phyloP scores from a whole-genome alignment of 2,888 invertebrate genomes.

The Pristionchus exspectatus region DNA sequence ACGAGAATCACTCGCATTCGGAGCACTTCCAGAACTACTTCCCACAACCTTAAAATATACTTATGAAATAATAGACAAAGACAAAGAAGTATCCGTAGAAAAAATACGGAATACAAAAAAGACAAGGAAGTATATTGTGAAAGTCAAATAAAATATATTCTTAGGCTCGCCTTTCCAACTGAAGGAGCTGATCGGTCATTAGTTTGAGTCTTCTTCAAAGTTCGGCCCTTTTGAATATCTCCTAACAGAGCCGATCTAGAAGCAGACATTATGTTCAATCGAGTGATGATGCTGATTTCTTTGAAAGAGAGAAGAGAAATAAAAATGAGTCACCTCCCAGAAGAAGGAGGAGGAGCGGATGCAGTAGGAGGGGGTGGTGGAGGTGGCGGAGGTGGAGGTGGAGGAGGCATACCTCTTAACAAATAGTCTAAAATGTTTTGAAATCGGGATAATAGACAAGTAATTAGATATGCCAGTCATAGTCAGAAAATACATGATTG shows the following conservation, averaged over 20 bases:
- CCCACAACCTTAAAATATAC: background rate
- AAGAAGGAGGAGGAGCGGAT: slow-evolving; percentile 35
- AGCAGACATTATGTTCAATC: slow-evolving; percentile 8
- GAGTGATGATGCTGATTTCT: slow-evolving; percentile 18
- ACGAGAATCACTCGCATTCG: slow-evolving; percentile 7
- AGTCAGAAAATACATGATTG: background rate
- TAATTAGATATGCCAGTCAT: too few species aligned
- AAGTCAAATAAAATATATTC: too few species aligned
- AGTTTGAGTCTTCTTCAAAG: slow-evolving; percentile 71
- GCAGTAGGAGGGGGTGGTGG: slow-evolving; percentile 38
- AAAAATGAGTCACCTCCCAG: slow-evolving; percentile 38
- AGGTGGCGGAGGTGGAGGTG: slow-evolving; percentile 41
- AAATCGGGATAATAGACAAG: background rate
- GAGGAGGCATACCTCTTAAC: background rate
- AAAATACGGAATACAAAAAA: background rate
- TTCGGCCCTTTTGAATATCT: slow-evolving; percentile 65
- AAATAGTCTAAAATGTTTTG: background rate
- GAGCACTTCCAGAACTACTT: background rate
- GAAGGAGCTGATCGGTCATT: slow-evolving; percentile 74
- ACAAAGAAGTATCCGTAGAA: background rate
- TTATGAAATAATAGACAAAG: background rate
- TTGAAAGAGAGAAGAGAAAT: background rate
- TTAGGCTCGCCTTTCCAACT: slow-evolving; percentile 60
- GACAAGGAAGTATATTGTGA: background rate
- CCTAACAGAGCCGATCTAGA: slow-evolving; percentile 45